These are phyloP conservation scores for Apantesis nais DNA, from an alignment of 2,888 invertebrate species.

Conservation along the genomic window DNA sequence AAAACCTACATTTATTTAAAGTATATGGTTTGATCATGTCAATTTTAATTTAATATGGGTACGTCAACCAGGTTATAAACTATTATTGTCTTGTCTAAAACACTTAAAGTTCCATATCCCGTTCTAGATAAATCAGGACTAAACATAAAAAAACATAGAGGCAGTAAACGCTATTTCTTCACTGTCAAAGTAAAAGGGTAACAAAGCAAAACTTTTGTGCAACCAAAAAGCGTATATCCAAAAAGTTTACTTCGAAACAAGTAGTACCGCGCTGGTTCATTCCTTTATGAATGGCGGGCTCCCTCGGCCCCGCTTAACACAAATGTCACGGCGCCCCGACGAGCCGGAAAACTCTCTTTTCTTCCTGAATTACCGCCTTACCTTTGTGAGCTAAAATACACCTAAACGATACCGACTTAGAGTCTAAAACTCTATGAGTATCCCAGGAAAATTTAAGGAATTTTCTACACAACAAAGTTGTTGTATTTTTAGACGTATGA, in stretches of 20 bases:
- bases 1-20: no score
- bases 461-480: conserved; percentile 64
- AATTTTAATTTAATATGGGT: not conserved
- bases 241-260: conserved; percentile 77
- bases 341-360: conserved; percentile 85
- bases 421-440: conserved; percentile 47
- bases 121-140: not conserved
- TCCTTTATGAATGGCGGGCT: conserved; percentile 80
- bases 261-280: conserved; percentile 62
- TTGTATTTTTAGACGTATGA: conserved; percentile 60
- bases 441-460: conserved; percentile 77
- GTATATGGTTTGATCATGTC: not conserved
- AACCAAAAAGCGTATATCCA: conserved; percentile 56
- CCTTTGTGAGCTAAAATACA: conserved; percentile 53
- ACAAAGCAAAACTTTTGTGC: conserved; percentile 52
- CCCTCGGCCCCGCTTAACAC: conserved; percentile 82
- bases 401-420: conserved; percentile 53
- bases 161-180: conserved; percentile 33
- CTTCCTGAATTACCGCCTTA: conserved; percentile 78
- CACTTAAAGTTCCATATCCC: not conserved
- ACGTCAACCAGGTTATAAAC: not conserved
- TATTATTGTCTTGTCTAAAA: not conserved
- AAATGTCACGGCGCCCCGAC: conserved; percentile 83
- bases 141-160: not conserved
- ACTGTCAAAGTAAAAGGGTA: conserved; percentile 36